Base-by-base conservation (phyloP, 2,888 invertebrate genomes). In the Gandaritis pyraliata region DNA sequence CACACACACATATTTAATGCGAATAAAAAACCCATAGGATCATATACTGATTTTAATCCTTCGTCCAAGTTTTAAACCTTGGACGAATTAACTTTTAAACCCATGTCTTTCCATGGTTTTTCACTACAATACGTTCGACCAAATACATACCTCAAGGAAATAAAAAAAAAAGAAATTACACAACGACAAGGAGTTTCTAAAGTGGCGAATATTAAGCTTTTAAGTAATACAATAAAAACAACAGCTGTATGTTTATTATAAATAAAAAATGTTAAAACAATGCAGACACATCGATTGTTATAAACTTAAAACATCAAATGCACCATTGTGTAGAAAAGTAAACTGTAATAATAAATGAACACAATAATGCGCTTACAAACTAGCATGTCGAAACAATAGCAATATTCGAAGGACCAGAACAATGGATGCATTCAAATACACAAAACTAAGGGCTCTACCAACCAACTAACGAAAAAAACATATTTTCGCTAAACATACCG, bases 401-500 rank as follows among this genome's bases (percentile, higher is more conserved):
- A 74, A 77, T 72, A 76, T 76, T 59, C 66, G 73, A 75, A 70
- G 71, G 69, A 70, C 69, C 70, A 70, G 78, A 83, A 88, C 86
- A 89, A 88, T 81, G 74, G 74, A 66, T 68, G 77, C 82, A 82
- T 84, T 85, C 82, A 83, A 83, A 81, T 77, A 85, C 82, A 83
- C 76, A 82, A 74, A 81, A 78, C 81, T 80, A 78, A 85, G 80
- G 80, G 78, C 80, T 76, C 76, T 78, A 80, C 55, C 72, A 77
- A 80, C 55, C 72, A 77, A 75, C 74, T 71, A 69, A 79, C 76
- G 43, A 79, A 85, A 81, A 23, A 76, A 82, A 83, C 82, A 43
- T 43, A 16, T 81, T 83, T 81, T 82, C 81, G 70, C 74, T 77
- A 74, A 78, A 80, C 82, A 73, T 78, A 80, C 78, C 80, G 82